Conservation (phyloP, 2,113 vertebrate species). For the Aegypius monachus region DNA sequence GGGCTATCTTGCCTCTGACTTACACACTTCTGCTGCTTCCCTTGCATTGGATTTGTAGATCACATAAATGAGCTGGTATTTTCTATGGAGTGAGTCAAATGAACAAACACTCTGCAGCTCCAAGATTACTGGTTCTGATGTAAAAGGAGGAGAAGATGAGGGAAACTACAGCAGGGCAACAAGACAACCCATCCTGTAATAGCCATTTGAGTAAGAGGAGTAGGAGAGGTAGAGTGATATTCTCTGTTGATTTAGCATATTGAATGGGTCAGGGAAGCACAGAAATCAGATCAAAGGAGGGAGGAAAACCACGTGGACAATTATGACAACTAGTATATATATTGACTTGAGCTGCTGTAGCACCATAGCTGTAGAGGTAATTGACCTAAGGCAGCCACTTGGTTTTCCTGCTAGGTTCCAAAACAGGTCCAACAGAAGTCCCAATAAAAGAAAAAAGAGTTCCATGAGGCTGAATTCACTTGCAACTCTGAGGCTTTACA, state of each 20-base stretch:
- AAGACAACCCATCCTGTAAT: background rate
- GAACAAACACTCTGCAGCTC: background rate
- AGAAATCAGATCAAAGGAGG: background rate
- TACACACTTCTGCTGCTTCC: background rate
- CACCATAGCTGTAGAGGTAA: background rate
- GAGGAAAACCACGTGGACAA: background rate
- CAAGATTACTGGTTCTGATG: background rate
- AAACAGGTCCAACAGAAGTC: background rate
- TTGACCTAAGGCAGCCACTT: background rate
- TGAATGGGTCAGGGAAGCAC: background rate
- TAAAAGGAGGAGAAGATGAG: background rate
- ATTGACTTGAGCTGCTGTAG: background rate
- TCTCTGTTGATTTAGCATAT: background rate
- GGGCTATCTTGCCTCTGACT: background rate
- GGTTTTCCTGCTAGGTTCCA: background rate
- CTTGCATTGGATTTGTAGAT: background rate
- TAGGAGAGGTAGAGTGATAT: background rate
- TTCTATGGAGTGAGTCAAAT: background rate
- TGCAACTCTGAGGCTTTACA: background rate
- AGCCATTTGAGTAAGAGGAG: background rate
- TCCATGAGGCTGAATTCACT: background rate
- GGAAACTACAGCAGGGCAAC: background rate
- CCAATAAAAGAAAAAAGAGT: background rate
- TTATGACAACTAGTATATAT: background rate
- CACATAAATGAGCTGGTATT: background rate